Evolutionary conservation across 2,113 vertebrate species (phyloP).

Genomic region (Ptilonorhynchus violaceus): DNA sequence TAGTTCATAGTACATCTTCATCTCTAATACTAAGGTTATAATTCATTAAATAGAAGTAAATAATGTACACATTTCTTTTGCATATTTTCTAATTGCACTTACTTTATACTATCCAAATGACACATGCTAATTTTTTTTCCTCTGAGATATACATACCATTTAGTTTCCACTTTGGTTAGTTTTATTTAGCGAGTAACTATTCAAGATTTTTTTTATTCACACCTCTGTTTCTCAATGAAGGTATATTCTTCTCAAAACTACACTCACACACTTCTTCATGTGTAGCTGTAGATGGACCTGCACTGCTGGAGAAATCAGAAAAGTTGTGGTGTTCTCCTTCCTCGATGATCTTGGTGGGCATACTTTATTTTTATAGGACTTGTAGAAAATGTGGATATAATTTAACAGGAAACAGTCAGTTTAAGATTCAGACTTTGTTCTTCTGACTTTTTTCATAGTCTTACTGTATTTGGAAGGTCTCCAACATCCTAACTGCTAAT

Average conservation of each 20-base stretch:
- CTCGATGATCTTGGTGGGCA: rapidly evolving
- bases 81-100: background rate
- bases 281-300: background rate
- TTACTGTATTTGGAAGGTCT: background rate
- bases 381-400: background rate
- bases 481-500: background rate
- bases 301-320: background rate
- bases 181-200: background rate
- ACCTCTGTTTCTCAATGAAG: background rate
- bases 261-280: background rate
- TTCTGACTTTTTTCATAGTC: background rate
- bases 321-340: background rate
- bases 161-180: background rate
- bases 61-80: background rate
- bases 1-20: background rate
- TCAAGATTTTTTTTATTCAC: background rate
- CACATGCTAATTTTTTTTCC: background rate
- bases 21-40: background rate
- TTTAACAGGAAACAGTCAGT: background rate
- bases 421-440: slow-evolving; percentile 17
- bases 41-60: background rate
- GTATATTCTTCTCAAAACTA: background rate
- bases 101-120: background rate
- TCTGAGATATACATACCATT: background rate
- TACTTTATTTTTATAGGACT: background rate